Percentiles rank a stretch among this genome's conserved stretches.
Evolutionary conservation across 1,140 invertebrate genomes (phyloP).

Genomic region (Cydia fagiglandana): DNA sequence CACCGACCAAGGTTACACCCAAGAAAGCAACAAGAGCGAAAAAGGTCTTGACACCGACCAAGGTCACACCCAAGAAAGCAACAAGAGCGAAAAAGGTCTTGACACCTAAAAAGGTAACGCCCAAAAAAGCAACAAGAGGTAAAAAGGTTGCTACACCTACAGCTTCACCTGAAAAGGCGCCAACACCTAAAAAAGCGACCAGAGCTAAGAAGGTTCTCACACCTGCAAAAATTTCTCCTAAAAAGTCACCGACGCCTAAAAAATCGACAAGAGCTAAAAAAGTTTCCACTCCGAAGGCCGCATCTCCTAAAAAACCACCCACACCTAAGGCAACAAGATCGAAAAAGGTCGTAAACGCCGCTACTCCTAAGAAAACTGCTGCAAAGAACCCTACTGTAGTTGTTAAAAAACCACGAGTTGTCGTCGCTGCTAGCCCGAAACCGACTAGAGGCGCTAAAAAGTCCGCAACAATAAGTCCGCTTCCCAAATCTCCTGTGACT

Average conservation of each 20-base stretch:
- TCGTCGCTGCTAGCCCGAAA: background rate
- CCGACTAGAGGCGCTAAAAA: background rate
- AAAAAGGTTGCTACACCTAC: background rate
- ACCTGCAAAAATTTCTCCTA: background rate
- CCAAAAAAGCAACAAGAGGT: background rate
- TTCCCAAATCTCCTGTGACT: background rate
- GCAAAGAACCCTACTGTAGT: background rate
- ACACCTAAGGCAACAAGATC: background rate
- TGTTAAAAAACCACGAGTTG: background rate
- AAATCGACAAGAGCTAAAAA: constrained; percentile 3
- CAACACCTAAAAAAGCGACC: background rate
- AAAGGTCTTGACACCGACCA: background rate
- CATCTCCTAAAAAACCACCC: constrained; percentile 14
- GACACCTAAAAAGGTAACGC: background rate
- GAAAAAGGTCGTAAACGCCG: background rate
- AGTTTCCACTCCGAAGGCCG: background rate
- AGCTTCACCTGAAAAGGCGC: background rate
- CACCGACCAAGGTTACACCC: too few relatives aligned
- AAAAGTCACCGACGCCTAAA: background rate
- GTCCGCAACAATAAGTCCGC: background rate
- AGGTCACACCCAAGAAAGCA: background rate
- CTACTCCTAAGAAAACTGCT: background rate
- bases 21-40: too few relatives aligned
- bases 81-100: background rate
- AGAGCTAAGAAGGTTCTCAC: background rate